A percentile compares a stretch with the other conserved stretches of the same genome.
Evolutionary conservation across 2,888 invertebrate species (phyloP).

Genomic region (Temnothorax unifasciatus): DNA sequence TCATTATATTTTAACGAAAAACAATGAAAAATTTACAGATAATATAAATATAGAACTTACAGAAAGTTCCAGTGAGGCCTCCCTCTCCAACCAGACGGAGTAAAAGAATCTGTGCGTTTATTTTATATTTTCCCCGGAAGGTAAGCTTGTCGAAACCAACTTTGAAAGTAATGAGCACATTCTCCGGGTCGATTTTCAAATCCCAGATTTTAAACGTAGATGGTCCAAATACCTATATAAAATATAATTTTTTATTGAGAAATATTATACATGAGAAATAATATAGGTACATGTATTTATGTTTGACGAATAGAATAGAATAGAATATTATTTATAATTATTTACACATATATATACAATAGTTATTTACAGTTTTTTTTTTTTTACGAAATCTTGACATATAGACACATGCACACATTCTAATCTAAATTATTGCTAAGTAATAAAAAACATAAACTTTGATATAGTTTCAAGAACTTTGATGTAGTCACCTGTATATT

Average conservation of each 20-base stretch:
- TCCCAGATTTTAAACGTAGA: slow-evolving; percentile 81
- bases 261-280: background rate
- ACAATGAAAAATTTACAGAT: background rate
- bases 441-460: background rate
- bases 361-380: background rate
- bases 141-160: slow-evolving; percentile 88
- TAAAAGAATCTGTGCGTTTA: slow-evolving; percentile 90
- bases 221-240: slow-evolving; percentile 82
- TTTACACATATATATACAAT: too few relatives aligned
- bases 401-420: background rate
- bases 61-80: slow-evolving; percentile 90
- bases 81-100: slow-evolving; percentile 89
- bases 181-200: slow-evolving; percentile 87
- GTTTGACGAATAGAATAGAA: background rate
- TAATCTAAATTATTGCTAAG: background rate
- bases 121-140: slow-evolving; percentile 90
- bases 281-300: background rate
- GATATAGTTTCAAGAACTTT: background rate
- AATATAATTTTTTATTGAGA: background rate
- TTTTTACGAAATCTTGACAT: background rate
- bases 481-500: slow-evolving; percentile 78
- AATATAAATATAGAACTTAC: slow-evolving; percentile 86
- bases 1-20: background rate
- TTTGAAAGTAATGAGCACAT: slow-evolving; percentile 89
- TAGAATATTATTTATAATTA: background rate